Conservation (phyloP, 2,113 vertebrate genomes). For the Pseudorasbora parva region DNA sequence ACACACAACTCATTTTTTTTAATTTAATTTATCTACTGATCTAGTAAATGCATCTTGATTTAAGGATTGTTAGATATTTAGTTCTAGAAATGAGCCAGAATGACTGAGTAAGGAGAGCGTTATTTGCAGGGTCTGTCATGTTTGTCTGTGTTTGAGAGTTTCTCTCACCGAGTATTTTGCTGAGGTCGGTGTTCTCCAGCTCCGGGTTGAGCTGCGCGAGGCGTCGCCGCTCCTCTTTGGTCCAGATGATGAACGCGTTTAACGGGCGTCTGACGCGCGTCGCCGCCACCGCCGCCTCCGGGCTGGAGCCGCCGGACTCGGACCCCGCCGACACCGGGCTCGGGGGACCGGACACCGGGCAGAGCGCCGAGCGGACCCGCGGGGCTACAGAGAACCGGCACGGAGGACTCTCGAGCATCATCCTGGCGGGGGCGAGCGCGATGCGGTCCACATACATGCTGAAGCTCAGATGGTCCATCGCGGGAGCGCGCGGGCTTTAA, state of each 20-base stretch:
- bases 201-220: constrained; percentile 78
- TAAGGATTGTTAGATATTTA: too few species aligned
- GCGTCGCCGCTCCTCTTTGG: constrained; percentile 80
- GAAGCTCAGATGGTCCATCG: constrained; percentile 23
- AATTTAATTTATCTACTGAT: too few species aligned
- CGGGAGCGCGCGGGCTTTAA: constrained; percentile 65
- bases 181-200: constrained; percentile 82
- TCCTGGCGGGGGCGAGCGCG: constrained; percentile 47
- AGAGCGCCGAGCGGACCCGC: constrained; percentile 43
- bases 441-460: constrained; percentile 70
- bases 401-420: constrained; percentile 49
- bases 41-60: too few species aligned
- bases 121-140: too few species aligned
- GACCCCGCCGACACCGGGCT: constrained; percentile 74
- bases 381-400: constrained; percentile 11
- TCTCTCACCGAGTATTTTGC: constrained; percentile 84
- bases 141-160: too few species aligned
- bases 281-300: constrained; percentile 80
- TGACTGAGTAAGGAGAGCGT: too few species aligned
- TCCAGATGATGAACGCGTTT: constrained; percentile 85
- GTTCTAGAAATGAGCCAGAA: too few species aligned
- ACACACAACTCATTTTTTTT: too few species aligned
- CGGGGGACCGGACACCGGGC: constrained; percentile 62
- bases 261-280: constrained; percentile 79
- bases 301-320: constrained; percentile 77